Percentiles rank a stretch among this genome's conserved stretches.
Evolutionary conservation across 2,888 invertebrate species (phyloP).

Genomic region (Oscheius onirici): DNA sequence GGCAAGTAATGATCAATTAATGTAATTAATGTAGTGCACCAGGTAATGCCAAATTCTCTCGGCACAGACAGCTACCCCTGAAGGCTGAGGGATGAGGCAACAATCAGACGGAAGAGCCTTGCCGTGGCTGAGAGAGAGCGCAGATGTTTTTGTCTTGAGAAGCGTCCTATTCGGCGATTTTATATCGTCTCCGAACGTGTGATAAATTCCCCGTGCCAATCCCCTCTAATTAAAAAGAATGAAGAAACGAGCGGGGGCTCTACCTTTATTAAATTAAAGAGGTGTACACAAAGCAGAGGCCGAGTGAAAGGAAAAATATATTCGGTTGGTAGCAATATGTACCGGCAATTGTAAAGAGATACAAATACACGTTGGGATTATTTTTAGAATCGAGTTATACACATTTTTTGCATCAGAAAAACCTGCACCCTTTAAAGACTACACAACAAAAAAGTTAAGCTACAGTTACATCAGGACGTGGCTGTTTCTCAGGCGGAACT

Average conservation of each 20-base stretch:
- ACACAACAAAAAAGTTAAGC: neutral
- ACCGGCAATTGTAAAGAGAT: too few species aligned
- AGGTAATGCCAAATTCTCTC: too few species aligned
- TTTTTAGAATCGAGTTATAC: neutral
- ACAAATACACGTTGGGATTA: neutral
- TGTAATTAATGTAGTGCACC: too few species aligned
- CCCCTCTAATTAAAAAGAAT: neutral
- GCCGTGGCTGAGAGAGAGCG: neutral
- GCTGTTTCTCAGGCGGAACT: conserved; percentile 2
- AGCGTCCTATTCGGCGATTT: conserved; percentile 13
- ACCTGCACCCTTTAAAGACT: neutral
- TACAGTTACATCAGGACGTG: conserved; percentile 15
- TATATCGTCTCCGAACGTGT: conserved; percentile 11
- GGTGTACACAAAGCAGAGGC: neutral
- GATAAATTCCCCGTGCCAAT: conserved; percentile 1
- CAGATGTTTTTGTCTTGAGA: conserved; percentile 20
- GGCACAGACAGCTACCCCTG: too few species aligned
- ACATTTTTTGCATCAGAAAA: neutral
- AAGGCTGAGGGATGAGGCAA: too few species aligned
- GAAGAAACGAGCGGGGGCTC: too few species aligned
- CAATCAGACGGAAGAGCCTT: neutral
- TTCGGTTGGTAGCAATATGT: too few species aligned
- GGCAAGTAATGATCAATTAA: too few species aligned
- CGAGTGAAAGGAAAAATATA: neutral
- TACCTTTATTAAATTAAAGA: too few species aligned